Percentiles rank a stretch among this genome's conserved stretches.
Conservation (phyloP, 2,888 invertebrate species). For the Hirudinaria manillensis region DNA sequence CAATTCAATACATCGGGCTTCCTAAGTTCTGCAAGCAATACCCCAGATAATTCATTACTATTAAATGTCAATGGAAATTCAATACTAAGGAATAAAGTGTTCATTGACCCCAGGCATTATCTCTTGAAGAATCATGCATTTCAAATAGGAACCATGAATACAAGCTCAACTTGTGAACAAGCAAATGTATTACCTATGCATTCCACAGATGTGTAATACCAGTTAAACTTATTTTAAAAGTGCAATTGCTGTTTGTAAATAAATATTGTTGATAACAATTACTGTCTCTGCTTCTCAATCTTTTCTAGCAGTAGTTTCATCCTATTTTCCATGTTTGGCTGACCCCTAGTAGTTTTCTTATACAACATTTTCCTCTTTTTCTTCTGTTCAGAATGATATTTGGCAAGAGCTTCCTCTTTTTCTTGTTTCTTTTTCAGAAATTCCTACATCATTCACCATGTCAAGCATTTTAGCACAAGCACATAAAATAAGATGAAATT, state of each 20-base stretch:
- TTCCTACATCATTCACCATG: neutral
- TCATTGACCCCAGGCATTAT: slow-evolving; percentile 7
- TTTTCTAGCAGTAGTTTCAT: slow-evolving; percentile 34
- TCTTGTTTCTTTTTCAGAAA: slow-evolving; percentile 15
- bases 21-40: too few species aligned
- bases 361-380: slow-evolving; percentile 24
- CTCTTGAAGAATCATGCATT: neutral
- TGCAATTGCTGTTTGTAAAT: too few species aligned
- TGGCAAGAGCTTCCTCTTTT: slow-evolving; percentile 26
- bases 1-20: too few species aligned
- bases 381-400: slow-evolving; percentile 29
- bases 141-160: too few species aligned
- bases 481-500: too few species aligned
- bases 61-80: too few species aligned
- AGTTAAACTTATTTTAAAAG: neutral
- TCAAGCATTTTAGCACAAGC: too few species aligned
- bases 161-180: neutral
- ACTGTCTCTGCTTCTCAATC: slow-evolving; percentile 26
- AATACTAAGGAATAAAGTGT: too few species aligned
- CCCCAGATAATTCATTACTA: too few species aligned
- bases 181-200: neutral
- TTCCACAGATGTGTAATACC: neutral
- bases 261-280: neutral
- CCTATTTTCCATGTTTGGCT: slow-evolving; percentile 33
- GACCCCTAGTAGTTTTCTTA: slow-evolving; percentile 34